A percentile compares a stretch with the other conserved stretches of the same genome.
Evolutionary conservation across 2,113 vertebrate species (phyloP).

Genomic region (Vireo altiloquus): DNA sequence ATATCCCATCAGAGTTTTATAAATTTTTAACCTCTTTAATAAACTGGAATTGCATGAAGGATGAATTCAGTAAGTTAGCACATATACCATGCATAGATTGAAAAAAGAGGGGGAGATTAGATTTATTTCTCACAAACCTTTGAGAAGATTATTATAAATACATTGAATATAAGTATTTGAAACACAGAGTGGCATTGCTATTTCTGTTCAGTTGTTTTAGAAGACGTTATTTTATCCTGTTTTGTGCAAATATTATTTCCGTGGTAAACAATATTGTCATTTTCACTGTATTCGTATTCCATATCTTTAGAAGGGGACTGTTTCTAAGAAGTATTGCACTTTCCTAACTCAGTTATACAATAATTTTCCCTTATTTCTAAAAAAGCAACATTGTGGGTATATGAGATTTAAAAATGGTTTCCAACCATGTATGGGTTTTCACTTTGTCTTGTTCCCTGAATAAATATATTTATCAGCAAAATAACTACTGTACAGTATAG

Average conservation of each 20-base stretch:
- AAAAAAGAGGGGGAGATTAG: conserved; percentile 13
- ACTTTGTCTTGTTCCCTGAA: background rate
- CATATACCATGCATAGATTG: conserved; percentile 51
- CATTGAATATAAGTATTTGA: conserved; percentile 39
- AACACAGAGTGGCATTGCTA: background rate
- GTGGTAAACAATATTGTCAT: background rate
- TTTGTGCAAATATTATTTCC: conserved; percentile 18
- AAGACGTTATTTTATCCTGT: background rate
- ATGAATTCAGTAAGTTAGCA: conserved; percentile 76
- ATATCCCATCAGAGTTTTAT: conserved; percentile 83
- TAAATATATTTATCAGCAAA: background rate
- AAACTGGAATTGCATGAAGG: conserved; percentile 80
- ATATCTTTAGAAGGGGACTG: background rate
- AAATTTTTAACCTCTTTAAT: conserved; percentile 86
- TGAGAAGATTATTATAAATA: conserved; percentile 53
- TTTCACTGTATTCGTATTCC: background rate
- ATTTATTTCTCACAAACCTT: conserved; percentile 63
- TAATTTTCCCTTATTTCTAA: background rate
- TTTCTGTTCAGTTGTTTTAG: conserved; percentile 1
- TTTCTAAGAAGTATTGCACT: background rate
- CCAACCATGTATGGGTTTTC: background rate
- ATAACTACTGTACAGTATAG: background rate
- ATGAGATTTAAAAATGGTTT: background rate
- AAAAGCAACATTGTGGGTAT: background rate
- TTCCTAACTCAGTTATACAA: background rate